phyloP scores from a whole-genome alignment of 1,140 invertebrate species.

The Cydia fagiglandana region DNA sequence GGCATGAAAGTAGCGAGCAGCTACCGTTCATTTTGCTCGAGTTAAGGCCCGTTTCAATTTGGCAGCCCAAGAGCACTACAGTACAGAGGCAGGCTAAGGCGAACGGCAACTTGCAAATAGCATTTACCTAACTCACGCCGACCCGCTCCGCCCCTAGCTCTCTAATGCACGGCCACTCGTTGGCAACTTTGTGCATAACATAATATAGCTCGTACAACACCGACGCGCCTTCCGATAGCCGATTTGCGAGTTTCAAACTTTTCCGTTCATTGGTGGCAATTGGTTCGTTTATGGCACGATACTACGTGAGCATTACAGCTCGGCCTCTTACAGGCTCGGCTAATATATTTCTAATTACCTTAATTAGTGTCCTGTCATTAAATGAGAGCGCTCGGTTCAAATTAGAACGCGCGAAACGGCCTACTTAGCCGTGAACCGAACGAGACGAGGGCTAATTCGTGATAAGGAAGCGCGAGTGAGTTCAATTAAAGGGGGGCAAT shows the following conservation, averaged over 20 bases:
- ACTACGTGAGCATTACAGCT: constrained; percentile 36
- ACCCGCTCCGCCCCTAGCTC: constrained; percentile 38
- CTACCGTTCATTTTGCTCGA: constrained; percentile 57
- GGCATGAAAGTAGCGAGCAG: constrained; percentile 48
- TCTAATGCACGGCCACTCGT: constrained; percentile 45
- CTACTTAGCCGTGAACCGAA: constrained; percentile 66
- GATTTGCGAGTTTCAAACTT: constrained; percentile 31
- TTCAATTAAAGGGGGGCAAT: constrained; percentile 61
- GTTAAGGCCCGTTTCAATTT: constrained; percentile 68
- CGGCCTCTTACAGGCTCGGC: constrained; percentile 37
- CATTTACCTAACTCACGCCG: constrained; percentile 50
- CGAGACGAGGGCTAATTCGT: constrained; percentile 66
- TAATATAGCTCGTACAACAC: constrained; percentile 43
- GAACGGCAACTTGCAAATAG: constrained; percentile 68
- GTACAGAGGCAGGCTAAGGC: constrained; percentile 42
- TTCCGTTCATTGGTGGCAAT: constrained; percentile 35
- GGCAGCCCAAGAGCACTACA: constrained; percentile 58
- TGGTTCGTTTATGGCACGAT: constrained; percentile 37
- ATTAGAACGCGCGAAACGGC: constrained; percentile 63
- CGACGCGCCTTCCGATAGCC: constrained; percentile 30
- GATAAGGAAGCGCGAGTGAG: constrained; percentile 64
- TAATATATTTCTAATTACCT: constrained; percentile 69
- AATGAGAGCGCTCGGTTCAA: constrained; percentile 62
- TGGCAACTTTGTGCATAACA: constrained; percentile 44
- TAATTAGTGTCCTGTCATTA: constrained; percentile 69